A percentile compares a stretch with the other conserved stretches of the same genome.
phyloP scores from a whole-genome alignment of 2,113 vertebrate species.

The Trogon surrucura region DNA sequence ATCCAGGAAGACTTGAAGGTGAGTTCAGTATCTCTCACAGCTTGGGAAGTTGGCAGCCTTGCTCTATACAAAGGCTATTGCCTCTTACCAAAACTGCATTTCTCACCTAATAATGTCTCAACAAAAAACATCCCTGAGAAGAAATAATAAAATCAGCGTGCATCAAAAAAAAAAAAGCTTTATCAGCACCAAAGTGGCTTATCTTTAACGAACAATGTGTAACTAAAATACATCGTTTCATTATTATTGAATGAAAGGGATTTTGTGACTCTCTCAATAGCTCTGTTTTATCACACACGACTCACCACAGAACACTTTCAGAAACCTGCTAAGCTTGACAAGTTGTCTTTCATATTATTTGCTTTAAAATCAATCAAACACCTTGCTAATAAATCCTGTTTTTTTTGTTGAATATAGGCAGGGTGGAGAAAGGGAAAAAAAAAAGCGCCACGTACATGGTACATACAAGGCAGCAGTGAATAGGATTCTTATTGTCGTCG shows the following conservation, averaged over 20 bases:
- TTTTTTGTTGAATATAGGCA: not conserved
- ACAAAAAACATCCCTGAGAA: not conserved
- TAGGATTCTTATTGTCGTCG: not conserved
- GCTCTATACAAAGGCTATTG: not conserved
- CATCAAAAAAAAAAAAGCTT: not conserved
- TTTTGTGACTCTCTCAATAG: not conserved
- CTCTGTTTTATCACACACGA: not conserved
- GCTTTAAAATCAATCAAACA: not conserved
- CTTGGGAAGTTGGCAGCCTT: not conserved
- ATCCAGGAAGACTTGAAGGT: not conserved
- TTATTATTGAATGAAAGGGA: conserved; percentile 8
- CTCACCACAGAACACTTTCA: not conserved
- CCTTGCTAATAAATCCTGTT: not conserved
- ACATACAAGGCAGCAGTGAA: not conserved
- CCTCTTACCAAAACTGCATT: not conserved
- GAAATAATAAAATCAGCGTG: not conserved
- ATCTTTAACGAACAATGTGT: not conserved
- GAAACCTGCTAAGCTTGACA: not conserved
- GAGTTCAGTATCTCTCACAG: not conserved
- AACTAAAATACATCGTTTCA: not conserved
- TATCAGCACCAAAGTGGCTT: not conserved
- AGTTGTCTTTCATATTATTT: not conserved
- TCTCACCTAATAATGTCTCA: not conserved
- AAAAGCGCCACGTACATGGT: not conserved
- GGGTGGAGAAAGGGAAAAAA: not conserved